Evolutionary conservation across 1,140 invertebrate genomes (phyloP), one percentile per base, ranked within the genome.

Genomic region (Drosophila pseudoobscura): DNA sequence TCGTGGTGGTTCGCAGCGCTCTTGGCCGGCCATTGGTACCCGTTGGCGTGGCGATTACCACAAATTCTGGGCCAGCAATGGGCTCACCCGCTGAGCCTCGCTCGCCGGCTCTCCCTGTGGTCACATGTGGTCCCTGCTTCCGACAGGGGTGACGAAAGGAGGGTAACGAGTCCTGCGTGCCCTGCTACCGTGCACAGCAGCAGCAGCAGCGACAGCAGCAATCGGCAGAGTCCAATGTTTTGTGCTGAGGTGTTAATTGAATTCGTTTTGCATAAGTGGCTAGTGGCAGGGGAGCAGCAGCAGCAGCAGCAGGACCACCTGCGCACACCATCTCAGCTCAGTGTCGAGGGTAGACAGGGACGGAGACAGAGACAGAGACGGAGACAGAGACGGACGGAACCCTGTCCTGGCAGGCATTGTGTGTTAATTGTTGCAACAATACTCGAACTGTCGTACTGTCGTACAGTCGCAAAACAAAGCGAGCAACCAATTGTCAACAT

Each of bases 191-290:
- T 62, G 57, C 54, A 62, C 72, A 66, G 63, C 80, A 75, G 47
- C 55, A 69, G 49, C 58, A 50, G 56, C 11, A 39, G 45, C 15
- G 15, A 15, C 15, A 15, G 17, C 17, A 17, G 17, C 17, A 17
- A 17, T 56, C 43, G 75, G 41, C 60, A 57, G 65, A 71, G 66
- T 59, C 64, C 63, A 59, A 65, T 78, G 65, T 82, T 78, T 79
- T 70, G 71, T 62, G 75, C 65, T 53, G 74, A 90, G 89, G 89
- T 90, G 89, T 90, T 90, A 90, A 90, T 90, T 90, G 89, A 90
- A 90, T 90, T 90, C 89, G 89, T 89, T 90, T 90, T 90, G 89
- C 89, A 90, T 90, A 90, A 89, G 89, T 85, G 80, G 54, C n/a
- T 50, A 60, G 63, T 46, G 44, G 45, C 44, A 24, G 24, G 7